A percentile compares a stretch with the other conserved stretches of the same genome.
Conservation (phyloP, 2,888 invertebrate genomes). For the Sialis lutaria region DNA sequence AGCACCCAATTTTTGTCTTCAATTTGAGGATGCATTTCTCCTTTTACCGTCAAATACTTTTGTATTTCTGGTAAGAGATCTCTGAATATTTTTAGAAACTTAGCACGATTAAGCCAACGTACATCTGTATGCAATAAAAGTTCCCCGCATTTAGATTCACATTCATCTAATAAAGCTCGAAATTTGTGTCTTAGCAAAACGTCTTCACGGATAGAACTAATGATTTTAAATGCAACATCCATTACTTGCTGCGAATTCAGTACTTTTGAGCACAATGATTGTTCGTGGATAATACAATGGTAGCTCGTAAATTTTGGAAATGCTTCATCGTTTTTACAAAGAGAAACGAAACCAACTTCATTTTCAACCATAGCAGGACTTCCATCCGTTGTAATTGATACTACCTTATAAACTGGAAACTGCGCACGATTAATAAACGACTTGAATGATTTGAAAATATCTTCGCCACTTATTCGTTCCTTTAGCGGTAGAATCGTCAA, state of each 20-base stretch:
- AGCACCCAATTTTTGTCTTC: background rate
- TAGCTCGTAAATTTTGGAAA: slow-evolving; percentile 9
- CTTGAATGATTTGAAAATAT: slow-evolving; percentile 11
- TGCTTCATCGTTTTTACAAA: slow-evolving; percentile 7
- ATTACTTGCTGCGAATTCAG: slow-evolving; percentile 5
- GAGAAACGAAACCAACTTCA: slow-evolving; percentile 11
- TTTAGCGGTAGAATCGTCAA: slow-evolving; percentile 11
- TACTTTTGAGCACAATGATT: slow-evolving; percentile 10
- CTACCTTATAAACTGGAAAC: slow-evolving; percentile 11
- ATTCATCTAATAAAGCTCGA: background rate
- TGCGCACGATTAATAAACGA: slow-evolving; percentile 8
- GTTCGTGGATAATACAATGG: slow-evolving; percentile 11
- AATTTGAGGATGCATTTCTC: background rate
- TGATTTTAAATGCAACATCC: slow-evolving; percentile 3
- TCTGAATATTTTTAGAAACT: slow-evolving; percentile 2
- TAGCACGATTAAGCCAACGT: slow-evolving; percentile 5
- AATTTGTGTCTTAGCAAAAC: background rate
- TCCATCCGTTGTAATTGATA: slow-evolving; percentile 13
- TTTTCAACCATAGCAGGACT: slow-evolving; percentile 13
- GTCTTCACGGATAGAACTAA: slow-evolving; percentile 3
- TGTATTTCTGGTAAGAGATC: slow-evolving; percentile 1
- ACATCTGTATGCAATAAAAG: slow-evolving; percentile 6
- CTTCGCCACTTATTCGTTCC: slow-evolving; percentile 10
- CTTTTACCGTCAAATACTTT: background rate
- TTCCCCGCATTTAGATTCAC: background rate